Evolutionary conservation across 2,113 vertebrate genomes (phyloP), one percentile per base, ranked within the genome.

Genomic region (Tor tambroides): DNA sequence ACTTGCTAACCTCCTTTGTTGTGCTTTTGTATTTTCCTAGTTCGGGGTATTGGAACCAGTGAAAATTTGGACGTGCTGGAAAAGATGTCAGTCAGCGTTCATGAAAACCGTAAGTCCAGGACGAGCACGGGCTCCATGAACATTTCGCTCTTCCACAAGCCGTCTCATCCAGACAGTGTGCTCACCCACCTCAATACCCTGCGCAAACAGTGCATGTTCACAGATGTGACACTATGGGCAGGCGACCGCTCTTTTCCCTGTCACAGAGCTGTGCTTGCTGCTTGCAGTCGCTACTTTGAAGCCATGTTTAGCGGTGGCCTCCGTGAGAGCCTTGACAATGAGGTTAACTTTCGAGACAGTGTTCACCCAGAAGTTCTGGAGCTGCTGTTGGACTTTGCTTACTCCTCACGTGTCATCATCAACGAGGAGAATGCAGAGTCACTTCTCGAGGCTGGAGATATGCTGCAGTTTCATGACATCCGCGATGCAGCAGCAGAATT

Each of bases 261-360:
- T 91, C 98, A 99, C 86, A 96, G 98, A 0, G 97, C 96, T 0
- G 97, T 99, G 82, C 89, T 99, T 87, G 98, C 97, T 0, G 98
- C 98, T 17, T 98, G 97, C 91, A 99, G 98, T 90, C 95, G 96
- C 51, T 99, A 99, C 90, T 99, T 99, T 0, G 97, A 98, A 92
- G 98, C 98, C 86, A 99, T 99, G 98, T 99, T 99, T 87, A 97
- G 97, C 84, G 97, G 97, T 0, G 98, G 98, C 3, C 95, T 99
- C 30, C 94, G 97, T 17, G 97, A 99, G 89, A 99, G 97, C 92
- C 87, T 96, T 84, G 97, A 97, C 12, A 95, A 95, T 0, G 95
- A 96, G 2, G 97, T 99, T 72, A 96, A 98, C 92, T 99, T 99
- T 94, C 96, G 95, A 4, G 97, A 98, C 91, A 97, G 96, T 67